Base-by-base conservation (phyloP, 64 coral and sea anemone genomes). In the Platygyra sinensis region DNA sequence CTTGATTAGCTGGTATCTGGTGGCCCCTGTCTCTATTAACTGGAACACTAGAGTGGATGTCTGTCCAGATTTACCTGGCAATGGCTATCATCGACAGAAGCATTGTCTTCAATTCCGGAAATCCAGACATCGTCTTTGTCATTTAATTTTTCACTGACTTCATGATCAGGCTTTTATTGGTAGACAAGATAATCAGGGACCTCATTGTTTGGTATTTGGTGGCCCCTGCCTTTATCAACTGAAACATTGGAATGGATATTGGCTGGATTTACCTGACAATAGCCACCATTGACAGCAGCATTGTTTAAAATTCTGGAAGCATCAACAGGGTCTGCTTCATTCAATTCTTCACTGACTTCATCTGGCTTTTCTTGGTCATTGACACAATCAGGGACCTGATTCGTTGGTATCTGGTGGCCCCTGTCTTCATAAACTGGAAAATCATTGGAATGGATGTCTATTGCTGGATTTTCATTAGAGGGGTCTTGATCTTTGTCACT, bases 171-270 rank as follows among this genome's bases (percentile, higher is more conserved):
- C n/a, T n/a, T n/a, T n/a, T n/a, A n/a, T n/a, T n/a, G n/a, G n/a
- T n/a, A n/a, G n/a, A n/a, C n/a, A n/a, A n/a, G n/a, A n/a, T n/a
- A n/a, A n/a, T n/a, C n/a, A n/a, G n/a, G n/a, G n/a, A n/a, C n/a
- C n/a, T n/a, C n/a, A n/a, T 0, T 42, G 30, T 46, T 60, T 78
- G 75, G 46, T 54, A 78, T 54, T 46, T 78, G 75, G 75, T 78
- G 75, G 75, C 75, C 75, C 75, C 75, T 78, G 75, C 52, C 75
- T 78, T 78, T 78, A 78, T 78, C 46, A 78, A 78, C 75, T 78
- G 49, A 46, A 78, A 78, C 49, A 78, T 46, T 78, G 75, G 75
- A 78, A 19, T 54, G 75, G 46, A 78, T 54, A 38, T 78, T 78
- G 46, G 75, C 46, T 46, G 49, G 49, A 78, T 52, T 78, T 76